These are phyloP conservation scores for Propithecus perrieri DNA, from an alignment of 2,797 vertebrate genomes.

Conservation along the genomic window DNA sequence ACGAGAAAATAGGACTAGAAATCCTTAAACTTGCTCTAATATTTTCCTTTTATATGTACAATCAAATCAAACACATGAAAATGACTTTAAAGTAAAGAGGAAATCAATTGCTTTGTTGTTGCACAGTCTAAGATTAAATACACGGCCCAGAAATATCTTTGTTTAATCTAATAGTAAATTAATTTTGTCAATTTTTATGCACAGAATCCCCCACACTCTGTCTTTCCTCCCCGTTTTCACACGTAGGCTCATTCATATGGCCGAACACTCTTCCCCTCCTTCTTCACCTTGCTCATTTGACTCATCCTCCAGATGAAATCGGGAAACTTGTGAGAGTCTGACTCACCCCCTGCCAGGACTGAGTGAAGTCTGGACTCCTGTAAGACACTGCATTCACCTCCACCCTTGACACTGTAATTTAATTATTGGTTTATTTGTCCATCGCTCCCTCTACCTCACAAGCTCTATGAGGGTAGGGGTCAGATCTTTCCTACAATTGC, in stretches of 20 bases:
- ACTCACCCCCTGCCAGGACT: not conserved
- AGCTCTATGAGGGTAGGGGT: not conserved
- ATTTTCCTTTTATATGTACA: not conserved
- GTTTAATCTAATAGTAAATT: not conserved
- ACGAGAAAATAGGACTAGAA: constrained; percentile 24
- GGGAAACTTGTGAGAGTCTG: not conserved
- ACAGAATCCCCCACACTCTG: not conserved
- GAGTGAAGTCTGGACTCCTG: not conserved
- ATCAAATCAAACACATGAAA: not conserved
- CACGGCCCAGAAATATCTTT: not conserved
- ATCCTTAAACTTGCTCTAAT: not conserved
- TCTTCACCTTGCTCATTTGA: not conserved
- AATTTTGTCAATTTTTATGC: not conserved
- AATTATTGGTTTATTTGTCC: not conserved
- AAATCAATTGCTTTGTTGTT: not conserved
- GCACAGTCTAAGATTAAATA: not conserved
- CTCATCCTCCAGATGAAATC: not conserved
- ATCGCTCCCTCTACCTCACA: not conserved
- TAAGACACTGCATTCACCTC: not conserved
- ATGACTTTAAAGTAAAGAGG: not conserved
- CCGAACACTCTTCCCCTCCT: not conserved
- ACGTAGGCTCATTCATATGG: not conserved
- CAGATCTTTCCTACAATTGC: not conserved
- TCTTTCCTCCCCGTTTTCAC: not conserved
- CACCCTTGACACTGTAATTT: not conserved